A percentile compares a stretch with the other conserved stretches of the same genome.
Conservation (phyloP, 2,113 vertebrate species). For the Gymnarchus niloticus region DNA sequence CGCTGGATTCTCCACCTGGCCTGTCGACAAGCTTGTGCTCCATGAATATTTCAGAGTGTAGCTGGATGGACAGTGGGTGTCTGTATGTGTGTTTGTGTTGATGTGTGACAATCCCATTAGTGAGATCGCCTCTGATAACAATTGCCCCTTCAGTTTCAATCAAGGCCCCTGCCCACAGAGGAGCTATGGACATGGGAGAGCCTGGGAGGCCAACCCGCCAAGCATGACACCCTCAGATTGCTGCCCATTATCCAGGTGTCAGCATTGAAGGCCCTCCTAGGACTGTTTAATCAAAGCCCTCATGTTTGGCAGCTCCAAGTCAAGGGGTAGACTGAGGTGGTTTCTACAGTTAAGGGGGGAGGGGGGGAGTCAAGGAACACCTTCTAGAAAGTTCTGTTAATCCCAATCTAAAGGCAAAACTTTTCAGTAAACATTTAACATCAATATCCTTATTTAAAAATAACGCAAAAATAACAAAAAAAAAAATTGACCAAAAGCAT, state of each 20-base stretch:
- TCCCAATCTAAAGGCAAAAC: neutral
- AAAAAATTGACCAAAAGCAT: neutral
- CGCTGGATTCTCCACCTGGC: slow-evolving; percentile 49
- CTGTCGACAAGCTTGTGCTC: slow-evolving; percentile 52
- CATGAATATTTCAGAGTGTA: slow-evolving; percentile 64
- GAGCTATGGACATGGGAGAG: slow-evolving; percentile 23
- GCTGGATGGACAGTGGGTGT: slow-evolving; percentile 10
- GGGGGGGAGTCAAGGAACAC: neutral
- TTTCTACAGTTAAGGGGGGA: slow-evolving; percentile 1
- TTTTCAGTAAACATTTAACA: neutral
- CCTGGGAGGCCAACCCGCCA: slow-evolving; percentile 58
- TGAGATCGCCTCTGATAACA: slow-evolving; percentile 65
- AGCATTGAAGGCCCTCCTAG: slow-evolving; percentile 60
- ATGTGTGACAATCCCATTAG: slow-evolving; percentile 69
- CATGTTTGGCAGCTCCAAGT: slow-evolving; percentile 51
- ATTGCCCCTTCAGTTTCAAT: slow-evolving; percentile 72
- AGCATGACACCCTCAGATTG: slow-evolving; percentile 74
- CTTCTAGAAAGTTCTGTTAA: neutral
- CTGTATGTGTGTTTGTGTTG: too few relatives aligned
- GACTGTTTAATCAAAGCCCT: slow-evolving; percentile 49
- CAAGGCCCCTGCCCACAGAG: slow-evolving; percentile 26
- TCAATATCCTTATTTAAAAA: neutral
- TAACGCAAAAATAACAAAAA: neutral
- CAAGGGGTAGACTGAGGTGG: slow-evolving; percentile 30
- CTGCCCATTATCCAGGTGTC: slow-evolving; percentile 73